Base-by-base conservation (phyloP, 2,113 vertebrate species). In the Hypocryptadius cinnamomeus region DNA sequence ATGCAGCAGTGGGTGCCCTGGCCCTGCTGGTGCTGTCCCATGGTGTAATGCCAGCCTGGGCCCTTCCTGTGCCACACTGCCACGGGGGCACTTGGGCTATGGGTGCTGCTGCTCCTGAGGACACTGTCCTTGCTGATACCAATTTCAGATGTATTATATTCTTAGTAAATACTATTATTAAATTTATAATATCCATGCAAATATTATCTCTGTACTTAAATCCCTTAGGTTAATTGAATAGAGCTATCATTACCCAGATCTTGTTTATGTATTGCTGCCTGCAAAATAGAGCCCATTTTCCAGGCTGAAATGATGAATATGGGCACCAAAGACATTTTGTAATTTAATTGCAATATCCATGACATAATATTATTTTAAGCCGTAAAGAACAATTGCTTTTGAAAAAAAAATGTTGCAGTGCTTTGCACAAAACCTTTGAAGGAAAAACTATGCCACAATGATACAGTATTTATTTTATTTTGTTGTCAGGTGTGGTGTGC, bases 271-370 rank as follows among this genome's bases (percentile, higher is more conserved):
- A 84, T 79, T 79, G 72, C 81, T 87, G 82, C 83, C 72, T 95
- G 57, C n/a, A 90, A 86, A 96, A 91, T 11, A 91, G 56, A 88
- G 57, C 69, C 22, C 79, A 50, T 91, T 96, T 95, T 89, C 70
- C 63, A 89, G 76, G 15, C 44, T 44, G 56, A 76, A 50, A 82
- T 78, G 48, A 92, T 89, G 40, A 94, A 87, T 94, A 48, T 40
- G 60, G 73, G 50, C 45, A 96, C 40, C 64, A 69, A 83, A 87
- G 60, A 83, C 15, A 53, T 69, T 88, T 80, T 33, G 20, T 74
- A 94, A 94, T 93, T 83, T 91, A 82, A 92, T 93, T 90, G 85
- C 88, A 93, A 94, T 92, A 77, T 45, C 60, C 25, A 23, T 76
- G 40, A 66, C 27, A 37, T 87, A 79, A 82, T 79, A 74, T 79